Conservation (phyloP, 2,113 vertebrate genomes). For the zebrafish (Danio rerio) region DNA sequence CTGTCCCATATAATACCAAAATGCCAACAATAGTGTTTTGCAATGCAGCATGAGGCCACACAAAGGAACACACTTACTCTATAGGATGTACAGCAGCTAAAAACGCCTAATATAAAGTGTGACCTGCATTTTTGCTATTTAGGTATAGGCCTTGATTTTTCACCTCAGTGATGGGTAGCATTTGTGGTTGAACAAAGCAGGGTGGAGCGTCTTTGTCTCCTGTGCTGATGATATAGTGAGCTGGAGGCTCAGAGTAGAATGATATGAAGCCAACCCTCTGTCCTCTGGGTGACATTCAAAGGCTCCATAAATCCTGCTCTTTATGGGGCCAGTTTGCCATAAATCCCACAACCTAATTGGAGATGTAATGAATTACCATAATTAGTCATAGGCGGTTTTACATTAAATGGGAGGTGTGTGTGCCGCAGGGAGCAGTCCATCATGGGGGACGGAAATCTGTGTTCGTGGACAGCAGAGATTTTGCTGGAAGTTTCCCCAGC, state of each 20-base stretch:
- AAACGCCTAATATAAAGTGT: too few relatives aligned
- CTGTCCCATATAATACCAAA: too few relatives aligned
- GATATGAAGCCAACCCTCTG: constrained; percentile 90
- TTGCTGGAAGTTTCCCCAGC: constrained; percentile 32
- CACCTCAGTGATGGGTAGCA: constrained; percentile 27
- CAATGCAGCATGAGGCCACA: too few relatives aligned
- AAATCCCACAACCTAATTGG: constrained; percentile 99
- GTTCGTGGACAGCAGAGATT: constrained; percentile 29
- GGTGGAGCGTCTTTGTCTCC: constrained; percentile 55
- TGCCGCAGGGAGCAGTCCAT: constrained; percentile 74
- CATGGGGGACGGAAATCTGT: constrained; percentile 29
- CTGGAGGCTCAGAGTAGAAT: constrained; percentile 91
- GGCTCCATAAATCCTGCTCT: constrained; percentile 97
- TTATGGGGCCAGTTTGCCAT: constrained; percentile 95
- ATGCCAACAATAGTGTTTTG: too few relatives aligned
- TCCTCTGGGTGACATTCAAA: constrained; percentile 99
- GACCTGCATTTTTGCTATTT: background rate
- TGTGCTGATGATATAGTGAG: constrained; percentile 80
- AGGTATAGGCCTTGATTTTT: constrained; percentile 26
- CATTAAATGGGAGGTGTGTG: constrained; percentile 86
- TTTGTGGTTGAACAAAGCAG: constrained; percentile 52
- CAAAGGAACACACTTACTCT: too few relatives aligned
- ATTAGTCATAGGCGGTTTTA: constrained; percentile 99
- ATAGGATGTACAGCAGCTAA: too few relatives aligned
- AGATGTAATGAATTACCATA: constrained; percentile 99